Evolutionary conservation across 2,113 vertebrate genomes (phyloP).

Genomic region (Clupea harengus): DNA sequence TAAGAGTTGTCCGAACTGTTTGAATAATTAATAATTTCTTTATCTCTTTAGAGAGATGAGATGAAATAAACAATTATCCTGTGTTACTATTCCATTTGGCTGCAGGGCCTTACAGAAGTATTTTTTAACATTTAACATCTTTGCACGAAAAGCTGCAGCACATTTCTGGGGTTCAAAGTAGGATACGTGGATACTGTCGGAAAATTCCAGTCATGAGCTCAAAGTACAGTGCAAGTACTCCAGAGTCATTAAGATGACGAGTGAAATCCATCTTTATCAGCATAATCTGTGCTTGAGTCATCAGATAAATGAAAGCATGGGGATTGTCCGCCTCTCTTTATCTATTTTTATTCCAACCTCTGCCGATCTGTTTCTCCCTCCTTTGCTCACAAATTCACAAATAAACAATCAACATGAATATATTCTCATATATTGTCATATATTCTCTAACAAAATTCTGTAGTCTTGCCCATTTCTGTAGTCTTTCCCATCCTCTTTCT

Average conservation of each 20-base stretch:
- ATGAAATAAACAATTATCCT: background rate
- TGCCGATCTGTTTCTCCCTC: background rate
- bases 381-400: background rate
- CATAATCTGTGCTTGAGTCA: background rate
- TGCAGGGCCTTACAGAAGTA: background rate
- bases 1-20: too few species aligned
- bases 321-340: background rate
- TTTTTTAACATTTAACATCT: conserved; percentile 5
- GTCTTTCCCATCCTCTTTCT: background rate
- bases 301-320: background rate
- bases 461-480: background rate
- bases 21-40: too few species aligned
- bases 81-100: background rate
- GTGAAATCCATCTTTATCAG: background rate
- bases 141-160: background rate
- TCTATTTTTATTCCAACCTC: background rate
- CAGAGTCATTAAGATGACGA: background rate
- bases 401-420: background rate
- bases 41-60: background rate
- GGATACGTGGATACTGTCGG: background rate
- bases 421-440: background rate
- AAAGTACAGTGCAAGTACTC: background rate
- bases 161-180: background rate
- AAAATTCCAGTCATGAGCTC: background rate
- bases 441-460: background rate